These are phyloP conservation scores for Aphyosemion australe DNA, from an alignment of 2,113 vertebrate species.

Conservation along the genomic window DNA sequence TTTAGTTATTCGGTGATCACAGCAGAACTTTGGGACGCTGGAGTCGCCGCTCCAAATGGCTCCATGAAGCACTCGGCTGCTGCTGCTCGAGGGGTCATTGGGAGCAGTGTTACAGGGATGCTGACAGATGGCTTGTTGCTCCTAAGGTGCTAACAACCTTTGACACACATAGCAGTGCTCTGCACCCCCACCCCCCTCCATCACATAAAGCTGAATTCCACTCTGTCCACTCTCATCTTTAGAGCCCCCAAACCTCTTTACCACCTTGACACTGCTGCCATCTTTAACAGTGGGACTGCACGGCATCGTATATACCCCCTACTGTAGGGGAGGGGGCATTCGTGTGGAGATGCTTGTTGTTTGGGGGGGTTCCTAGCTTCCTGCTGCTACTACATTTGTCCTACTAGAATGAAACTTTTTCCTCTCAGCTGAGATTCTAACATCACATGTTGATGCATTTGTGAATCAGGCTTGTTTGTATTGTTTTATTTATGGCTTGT, in stretches of 20 bases:
- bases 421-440: constrained; percentile 7
- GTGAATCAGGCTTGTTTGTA: constrained; percentile 43
- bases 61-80: constrained; percentile 32
- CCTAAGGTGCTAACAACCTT: constrained; percentile 79
- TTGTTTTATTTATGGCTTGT: constrained; percentile 55
- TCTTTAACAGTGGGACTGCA: constrained; percentile 7
- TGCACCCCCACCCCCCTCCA: constrained; percentile 49
- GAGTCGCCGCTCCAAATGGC: constrained; percentile 64
- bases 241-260: constrained; percentile 36
- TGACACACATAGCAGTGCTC: constrained; percentile 75
- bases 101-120: constrained; percentile 68
- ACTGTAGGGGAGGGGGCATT: constrained; percentile 50
- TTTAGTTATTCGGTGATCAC: constrained; percentile 70
- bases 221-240: constrained; percentile 40
- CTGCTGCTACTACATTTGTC: constrained; percentile 1
- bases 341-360: constrained; percentile 40
- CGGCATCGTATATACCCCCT: constrained; percentile 22
- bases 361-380: constrained; percentile 46
- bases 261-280: constrained; percentile 36
- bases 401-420: not conserved
- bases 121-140: constrained; percentile 80
- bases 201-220: constrained; percentile 58
- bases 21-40: constrained; percentile 46
- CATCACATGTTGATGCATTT: constrained; percentile 12
- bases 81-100: constrained; percentile 71